Evolutionary conservation across 2,797 vertebrate species (phyloP).

Genomic region (Dendrocincla tyrannina): DNA sequence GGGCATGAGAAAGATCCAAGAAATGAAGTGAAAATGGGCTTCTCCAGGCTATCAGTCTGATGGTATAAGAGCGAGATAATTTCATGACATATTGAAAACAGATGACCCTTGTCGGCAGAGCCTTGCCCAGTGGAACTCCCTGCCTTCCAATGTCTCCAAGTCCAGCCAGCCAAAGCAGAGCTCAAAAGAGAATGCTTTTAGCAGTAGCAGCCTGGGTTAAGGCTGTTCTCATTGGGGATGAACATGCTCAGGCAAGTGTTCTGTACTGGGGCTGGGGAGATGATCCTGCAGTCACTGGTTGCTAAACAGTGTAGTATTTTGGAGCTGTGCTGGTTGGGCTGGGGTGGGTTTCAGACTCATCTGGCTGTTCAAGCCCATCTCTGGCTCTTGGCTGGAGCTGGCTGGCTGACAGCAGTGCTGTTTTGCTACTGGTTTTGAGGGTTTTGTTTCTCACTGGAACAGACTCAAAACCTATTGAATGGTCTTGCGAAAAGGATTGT

Average conservation of each 20-base stretch:
- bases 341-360: not conserved
- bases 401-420: not conserved
- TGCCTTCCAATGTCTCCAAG: fast-evolving
- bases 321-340: not conserved
- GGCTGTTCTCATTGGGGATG: not conserved
- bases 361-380: not conserved
- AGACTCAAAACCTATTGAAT: not conserved
- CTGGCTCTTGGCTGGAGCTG: not conserved
- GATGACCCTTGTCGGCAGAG: not conserved
- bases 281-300: fast-evolving
- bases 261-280: not conserved
- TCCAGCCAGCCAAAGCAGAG: fast-evolving
- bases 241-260: not conserved
- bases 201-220: not conserved
- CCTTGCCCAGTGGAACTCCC: not conserved
- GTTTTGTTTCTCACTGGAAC: not conserved
- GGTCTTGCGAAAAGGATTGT: not conserved
- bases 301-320: fast-evolving
- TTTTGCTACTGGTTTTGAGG: not conserved
- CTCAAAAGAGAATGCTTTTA: not conserved
- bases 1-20: not conserved
- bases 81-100: not conserved
- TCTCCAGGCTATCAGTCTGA: not conserved
- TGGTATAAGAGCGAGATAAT: not conserved
- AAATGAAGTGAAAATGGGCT: not conserved